phyloP scores from a whole-genome alignment of 1,140 invertebrate species.

The Pollicipes pollicipes region DNA sequence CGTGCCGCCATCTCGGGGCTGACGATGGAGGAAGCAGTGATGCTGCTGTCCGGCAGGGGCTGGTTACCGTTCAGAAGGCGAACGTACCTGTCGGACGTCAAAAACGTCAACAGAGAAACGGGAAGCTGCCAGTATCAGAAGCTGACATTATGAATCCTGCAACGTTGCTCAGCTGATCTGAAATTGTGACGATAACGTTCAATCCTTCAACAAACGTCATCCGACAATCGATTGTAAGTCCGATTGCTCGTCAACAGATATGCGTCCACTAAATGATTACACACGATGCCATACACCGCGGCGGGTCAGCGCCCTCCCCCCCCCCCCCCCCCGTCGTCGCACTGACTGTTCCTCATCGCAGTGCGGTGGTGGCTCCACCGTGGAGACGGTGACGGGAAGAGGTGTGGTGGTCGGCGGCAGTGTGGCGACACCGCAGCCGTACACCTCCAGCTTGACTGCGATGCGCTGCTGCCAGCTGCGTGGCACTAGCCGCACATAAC shows the following conservation, averaged over 20 bases:
- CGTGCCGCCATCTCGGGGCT: not conserved
- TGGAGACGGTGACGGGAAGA: not conserved
- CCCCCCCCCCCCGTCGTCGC: no score
- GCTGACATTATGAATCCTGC: no score
- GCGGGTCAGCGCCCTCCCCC: no score
- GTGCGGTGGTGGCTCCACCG: not conserved
- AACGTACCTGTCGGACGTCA: not conserved
- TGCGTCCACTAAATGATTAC: no score
- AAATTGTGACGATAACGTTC: no score
- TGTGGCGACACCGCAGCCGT: constrained; percentile 41
- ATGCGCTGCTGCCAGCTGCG: constrained; percentile 55
- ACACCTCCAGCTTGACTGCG: constrained; percentile 48
- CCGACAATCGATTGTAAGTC: no score
- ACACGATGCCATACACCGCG: no score
- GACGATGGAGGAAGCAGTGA: not conserved
- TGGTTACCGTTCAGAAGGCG: not conserved
- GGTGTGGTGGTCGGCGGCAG: constrained; percentile 5
- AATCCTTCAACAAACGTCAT: no score
- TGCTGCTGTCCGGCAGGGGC: not conserved
- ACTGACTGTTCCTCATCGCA: constrained; percentile 10
- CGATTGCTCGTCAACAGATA: no score
- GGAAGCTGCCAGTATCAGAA: no score
- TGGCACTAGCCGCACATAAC: constrained; percentile 47
- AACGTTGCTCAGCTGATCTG: no score
- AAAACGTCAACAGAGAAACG: no score